Conservation (phyloP, 2,888 invertebrate genomes). For the Hirudinaria manillensis region DNA sequence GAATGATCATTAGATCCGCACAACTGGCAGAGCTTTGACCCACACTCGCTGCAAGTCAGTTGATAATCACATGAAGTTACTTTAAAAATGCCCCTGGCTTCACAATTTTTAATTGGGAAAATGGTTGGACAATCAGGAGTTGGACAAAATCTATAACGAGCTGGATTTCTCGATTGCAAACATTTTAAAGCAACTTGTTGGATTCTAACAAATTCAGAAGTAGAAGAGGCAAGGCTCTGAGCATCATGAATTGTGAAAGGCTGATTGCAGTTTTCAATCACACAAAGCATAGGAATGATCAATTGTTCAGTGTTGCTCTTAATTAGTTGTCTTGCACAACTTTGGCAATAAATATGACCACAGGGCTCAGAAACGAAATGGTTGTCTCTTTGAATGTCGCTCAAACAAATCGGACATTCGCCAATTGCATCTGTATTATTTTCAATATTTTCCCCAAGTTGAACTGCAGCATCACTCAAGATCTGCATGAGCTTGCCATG, state of each 20-base stretch:
- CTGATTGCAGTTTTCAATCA: slow-evolving; percentile 42
- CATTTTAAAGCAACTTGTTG: slow-evolving; percentile 40
- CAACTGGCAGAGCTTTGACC: not conserved
- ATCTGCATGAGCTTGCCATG: not conserved
- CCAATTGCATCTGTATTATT: not conserved
- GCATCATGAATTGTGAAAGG: slow-evolving; percentile 39
- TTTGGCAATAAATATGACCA: slow-evolving; percentile 47
- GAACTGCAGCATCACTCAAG: not conserved
- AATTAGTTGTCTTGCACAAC: slow-evolving; percentile 41
- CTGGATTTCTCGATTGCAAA: slow-evolving; percentile 40
- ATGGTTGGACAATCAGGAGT: slow-evolving; percentile 46
- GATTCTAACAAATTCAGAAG: slow-evolving; percentile 33
- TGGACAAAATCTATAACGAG: slow-evolving; percentile 43
- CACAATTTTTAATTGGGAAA: not conserved
- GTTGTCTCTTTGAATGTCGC: slow-evolving; percentile 42
- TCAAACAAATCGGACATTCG: slow-evolving; percentile 42
- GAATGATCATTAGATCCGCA: not conserved
- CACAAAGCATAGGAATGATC: slow-evolving; percentile 45
- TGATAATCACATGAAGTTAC: not conserved
- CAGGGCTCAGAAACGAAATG: slow-evolving; percentile 46
- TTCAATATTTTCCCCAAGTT: not conserved
- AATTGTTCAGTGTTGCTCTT: slow-evolving; percentile 39
- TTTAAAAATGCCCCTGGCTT: not conserved
- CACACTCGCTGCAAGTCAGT: not conserved
- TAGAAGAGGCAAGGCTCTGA: slow-evolving; percentile 38